Percentiles rank a stretch among this genome's conserved stretches.
These are phyloP conservation scores for Rapana venosa DNA, from an alignment of 2,888 invertebrate genomes.

Conservation along the genomic window DNA sequence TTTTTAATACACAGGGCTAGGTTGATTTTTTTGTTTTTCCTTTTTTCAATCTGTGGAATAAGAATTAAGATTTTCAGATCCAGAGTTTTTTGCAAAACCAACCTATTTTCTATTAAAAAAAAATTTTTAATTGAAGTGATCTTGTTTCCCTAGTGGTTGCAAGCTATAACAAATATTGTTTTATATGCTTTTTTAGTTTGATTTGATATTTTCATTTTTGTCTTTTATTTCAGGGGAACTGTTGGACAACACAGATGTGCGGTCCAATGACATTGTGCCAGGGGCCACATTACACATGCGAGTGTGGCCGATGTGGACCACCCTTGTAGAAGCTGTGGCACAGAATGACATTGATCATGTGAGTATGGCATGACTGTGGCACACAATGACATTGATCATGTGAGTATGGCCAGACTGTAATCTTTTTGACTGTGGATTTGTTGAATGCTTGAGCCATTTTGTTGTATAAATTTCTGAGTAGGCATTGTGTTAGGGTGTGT, in stretches of 20 bases:
- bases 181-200: too few species aligned
- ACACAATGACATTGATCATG: constrained; percentile 72
- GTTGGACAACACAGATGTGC: constrained; percentile 70
- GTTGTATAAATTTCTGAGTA: background rate
- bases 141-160: too few species aligned
- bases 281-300: constrained; percentile 71
- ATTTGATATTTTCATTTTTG: background rate
- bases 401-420: constrained; percentile 47
- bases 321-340: constrained; percentile 74
- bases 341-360: constrained; percentile 74
- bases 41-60: background rate
- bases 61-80: too few species aligned
- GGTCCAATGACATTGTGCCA: constrained; percentile 75
- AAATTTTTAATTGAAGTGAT: too few species aligned
- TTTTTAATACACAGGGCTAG: too few species aligned
- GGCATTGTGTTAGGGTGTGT: background rate
- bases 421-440: too few species aligned
- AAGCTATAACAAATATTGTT: too few species aligned
- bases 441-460: too few species aligned
- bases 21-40: background rate
- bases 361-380: constrained; percentile 54
- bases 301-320: constrained; percentile 76
- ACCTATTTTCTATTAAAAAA: too few species aligned
- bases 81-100: too few species aligned
- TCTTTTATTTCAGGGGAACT: constrained; percentile 73